These are phyloP conservation scores for Ennomos fuscantarius DNA, from an alignment of 2,888 invertebrate genomes.

Conservation along the genomic window DNA sequence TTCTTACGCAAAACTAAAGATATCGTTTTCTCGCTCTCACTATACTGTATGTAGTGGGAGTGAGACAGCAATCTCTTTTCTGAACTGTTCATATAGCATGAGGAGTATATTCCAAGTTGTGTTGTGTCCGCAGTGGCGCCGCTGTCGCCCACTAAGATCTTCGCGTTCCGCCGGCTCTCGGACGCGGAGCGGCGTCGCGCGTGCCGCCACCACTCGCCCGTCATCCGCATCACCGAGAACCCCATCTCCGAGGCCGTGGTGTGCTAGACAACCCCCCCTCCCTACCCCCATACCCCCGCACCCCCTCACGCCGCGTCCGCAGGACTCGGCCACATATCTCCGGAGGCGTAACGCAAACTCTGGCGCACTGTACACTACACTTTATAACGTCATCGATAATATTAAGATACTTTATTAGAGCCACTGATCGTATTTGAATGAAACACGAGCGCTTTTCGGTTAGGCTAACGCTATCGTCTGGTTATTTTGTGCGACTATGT, in stretches of 20 bases:
- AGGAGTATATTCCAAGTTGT: background rate
- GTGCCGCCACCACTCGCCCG: slow-evolving; percentile 82
- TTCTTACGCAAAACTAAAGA: too few species aligned
- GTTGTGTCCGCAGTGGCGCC: slow-evolving; percentile 86
- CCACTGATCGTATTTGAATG: slow-evolving; percentile 46
- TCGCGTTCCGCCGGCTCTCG: slow-evolving; percentile 86
- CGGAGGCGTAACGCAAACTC: slow-evolving; percentile 26
- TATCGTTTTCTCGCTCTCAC: too few species aligned
- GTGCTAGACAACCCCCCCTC: slow-evolving; percentile 81
- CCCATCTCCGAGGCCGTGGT: slow-evolving; percentile 91
- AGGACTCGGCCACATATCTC: slow-evolving; percentile 48
- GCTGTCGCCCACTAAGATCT: slow-evolving; percentile 89
- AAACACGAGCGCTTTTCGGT: slow-evolving; percentile 52
- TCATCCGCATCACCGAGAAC: slow-evolving; percentile 92
- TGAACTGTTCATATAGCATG: background rate
- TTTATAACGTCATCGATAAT: slow-evolving; percentile 53
- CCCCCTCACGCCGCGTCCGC: slow-evolving; percentile 4
- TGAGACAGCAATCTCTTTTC: too few species aligned
- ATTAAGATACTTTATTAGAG: slow-evolving; percentile 58
- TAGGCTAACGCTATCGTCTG: slow-evolving; percentile 48
- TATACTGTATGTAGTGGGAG: too few species aligned
- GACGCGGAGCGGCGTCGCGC: slow-evolving; percentile 76
- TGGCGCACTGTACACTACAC: slow-evolving; percentile 38
- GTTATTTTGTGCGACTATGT: slow-evolving; percentile 48
- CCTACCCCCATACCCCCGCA: background rate